These are phyloP conservation scores for Gnathonemus longibarbis DNA, from an alignment of 2,113 vertebrate genomes.

Conservation along the genomic window DNA sequence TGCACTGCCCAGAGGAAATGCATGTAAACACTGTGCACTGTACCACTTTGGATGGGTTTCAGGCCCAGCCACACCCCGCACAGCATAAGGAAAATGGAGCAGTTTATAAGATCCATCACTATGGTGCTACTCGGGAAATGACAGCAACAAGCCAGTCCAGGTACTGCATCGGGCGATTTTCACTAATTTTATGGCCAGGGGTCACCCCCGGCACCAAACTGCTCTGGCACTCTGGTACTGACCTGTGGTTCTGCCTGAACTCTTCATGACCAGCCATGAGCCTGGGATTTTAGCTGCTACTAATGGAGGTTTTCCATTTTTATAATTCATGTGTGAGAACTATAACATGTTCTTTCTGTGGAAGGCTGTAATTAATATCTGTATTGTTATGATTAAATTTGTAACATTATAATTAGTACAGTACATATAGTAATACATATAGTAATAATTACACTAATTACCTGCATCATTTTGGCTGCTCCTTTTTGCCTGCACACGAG, in stretches of 20 bases:
- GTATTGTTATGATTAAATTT: not conserved
- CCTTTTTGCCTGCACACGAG: not conserved
- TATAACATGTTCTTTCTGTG: not conserved
- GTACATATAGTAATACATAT: not conserved
- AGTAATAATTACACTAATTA: not conserved
- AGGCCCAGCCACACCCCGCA: not conserved
- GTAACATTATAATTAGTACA: not conserved
- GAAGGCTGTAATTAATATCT: not conserved
- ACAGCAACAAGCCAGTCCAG: not conserved
- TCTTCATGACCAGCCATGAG: not conserved
- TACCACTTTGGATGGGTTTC: not conserved
- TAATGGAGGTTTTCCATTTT: not conserved
- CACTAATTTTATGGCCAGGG: not conserved
- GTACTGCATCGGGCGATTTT: not conserved
- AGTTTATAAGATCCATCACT: not conserved
- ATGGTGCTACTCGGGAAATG: not conserved
- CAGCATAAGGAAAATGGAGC: not conserved
- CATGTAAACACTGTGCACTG: not conserved
- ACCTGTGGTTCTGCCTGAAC: not conserved
- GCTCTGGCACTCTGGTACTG: no score
- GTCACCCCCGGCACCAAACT: no score
- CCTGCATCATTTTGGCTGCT: not conserved
- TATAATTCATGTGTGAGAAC: not conserved
- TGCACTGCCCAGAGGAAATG: not conserved
- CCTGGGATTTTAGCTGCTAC: not conserved